These are phyloP conservation scores for Mellilla xanthometata DNA, from an alignment of 2,888 invertebrate species.

Conservation along the genomic window DNA sequence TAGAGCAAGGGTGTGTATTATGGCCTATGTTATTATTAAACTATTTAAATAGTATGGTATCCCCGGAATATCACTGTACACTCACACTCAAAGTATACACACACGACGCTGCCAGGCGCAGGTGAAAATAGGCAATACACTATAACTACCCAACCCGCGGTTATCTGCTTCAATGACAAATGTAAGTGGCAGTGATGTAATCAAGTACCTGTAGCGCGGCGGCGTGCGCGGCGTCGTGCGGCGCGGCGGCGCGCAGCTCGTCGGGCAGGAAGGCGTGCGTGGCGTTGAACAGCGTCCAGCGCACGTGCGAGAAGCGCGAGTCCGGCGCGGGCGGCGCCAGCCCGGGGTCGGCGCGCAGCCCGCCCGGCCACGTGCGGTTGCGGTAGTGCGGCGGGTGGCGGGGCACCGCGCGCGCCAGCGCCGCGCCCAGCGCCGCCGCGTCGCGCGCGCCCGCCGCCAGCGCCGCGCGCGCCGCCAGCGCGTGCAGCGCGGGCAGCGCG, in stretches of 20 bases:
- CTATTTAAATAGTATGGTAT: no score
- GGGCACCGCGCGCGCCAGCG: constrained; percentile 41
- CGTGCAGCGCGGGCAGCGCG: constrained; percentile 87
- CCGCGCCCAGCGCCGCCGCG: constrained; percentile 36
- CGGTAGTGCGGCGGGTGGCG: constrained; percentile 65
- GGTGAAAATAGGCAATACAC: no score
- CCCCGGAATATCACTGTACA: no score
- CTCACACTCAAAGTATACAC: no score
- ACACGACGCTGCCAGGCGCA: no score
- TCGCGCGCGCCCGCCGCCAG: constrained; percentile 51
- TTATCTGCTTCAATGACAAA: no score
- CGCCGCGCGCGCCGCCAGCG: constrained; percentile 64
- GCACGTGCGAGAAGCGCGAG: constrained; percentile 88
- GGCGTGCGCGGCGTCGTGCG: constrained; percentile 85
- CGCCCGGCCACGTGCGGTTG: constrained; percentile 90
- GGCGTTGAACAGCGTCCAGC: constrained; percentile 93
- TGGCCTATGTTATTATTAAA: no score
- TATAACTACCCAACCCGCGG: no score
- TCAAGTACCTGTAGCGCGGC: constrained; percentile 81
- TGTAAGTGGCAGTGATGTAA: no score
- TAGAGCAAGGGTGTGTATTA: no score
- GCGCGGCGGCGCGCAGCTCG: constrained; percentile 88
- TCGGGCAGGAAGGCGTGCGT: constrained; percentile 92
- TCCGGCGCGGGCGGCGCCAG: constrained; percentile 66
- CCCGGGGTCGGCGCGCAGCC: constrained; percentile 75